A percentile compares a stretch with the other conserved stretches of the same genome.
These are phyloP conservation scores for Periophthalmodon schlosseri DNA, from an alignment of 2,113 vertebrate species.

Conservation along the genomic window DNA sequence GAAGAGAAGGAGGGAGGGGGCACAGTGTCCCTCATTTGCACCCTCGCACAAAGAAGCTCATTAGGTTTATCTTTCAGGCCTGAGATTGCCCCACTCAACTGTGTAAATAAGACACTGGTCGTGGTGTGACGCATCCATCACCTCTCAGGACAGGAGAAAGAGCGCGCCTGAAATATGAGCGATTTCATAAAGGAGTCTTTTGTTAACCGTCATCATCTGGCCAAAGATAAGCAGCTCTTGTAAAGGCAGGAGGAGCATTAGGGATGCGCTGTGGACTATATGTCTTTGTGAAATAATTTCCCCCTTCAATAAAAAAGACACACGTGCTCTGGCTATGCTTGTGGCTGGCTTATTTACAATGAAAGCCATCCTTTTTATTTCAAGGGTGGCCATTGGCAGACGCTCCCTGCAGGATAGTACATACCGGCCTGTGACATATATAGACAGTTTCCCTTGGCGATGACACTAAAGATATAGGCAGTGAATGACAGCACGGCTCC, in stretches of 20 bases:
- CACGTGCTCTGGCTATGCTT: conserved; percentile 31
- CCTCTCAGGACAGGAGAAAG: conserved; percentile 69
- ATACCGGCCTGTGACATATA: conserved; percentile 95
- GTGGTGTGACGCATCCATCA: conserved; percentile 66
- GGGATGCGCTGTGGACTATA: conserved; percentile 45
- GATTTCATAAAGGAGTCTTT: conserved; percentile 67
- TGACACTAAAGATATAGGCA: conserved; percentile 97
- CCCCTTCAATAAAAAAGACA: conserved; percentile 49
- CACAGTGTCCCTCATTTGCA: conserved; percentile 96
- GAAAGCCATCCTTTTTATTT: conserved; percentile 65
- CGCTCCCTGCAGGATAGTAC: conserved; percentile 88
- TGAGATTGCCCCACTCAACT: conserved; percentile 85
- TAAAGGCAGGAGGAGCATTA: conserved; percentile 49
- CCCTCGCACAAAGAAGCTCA: conserved; percentile 97
- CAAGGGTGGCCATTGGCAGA: conserved; percentile 73
- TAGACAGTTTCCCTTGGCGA: conserved; percentile 87
- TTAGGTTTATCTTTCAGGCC: conserved; percentile 94
- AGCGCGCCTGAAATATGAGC: conserved; percentile 69
- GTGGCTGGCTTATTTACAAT: conserved; percentile 70
- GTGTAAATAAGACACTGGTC: conserved; percentile 82
- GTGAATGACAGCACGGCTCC: conserved; percentile 94
- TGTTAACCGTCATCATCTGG: conserved; percentile 60
- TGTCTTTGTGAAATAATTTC: conserved; percentile 66
- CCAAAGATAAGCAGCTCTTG: conserved; percentile 58
- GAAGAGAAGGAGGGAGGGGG: conserved; percentile 80